A percentile compares a stretch with the other conserved stretches of the same genome.
These are phyloP conservation scores for Pachycephus smyrnensis DNA, from an alignment of 2,888 invertebrate genomes.

Conservation along the genomic window DNA sequence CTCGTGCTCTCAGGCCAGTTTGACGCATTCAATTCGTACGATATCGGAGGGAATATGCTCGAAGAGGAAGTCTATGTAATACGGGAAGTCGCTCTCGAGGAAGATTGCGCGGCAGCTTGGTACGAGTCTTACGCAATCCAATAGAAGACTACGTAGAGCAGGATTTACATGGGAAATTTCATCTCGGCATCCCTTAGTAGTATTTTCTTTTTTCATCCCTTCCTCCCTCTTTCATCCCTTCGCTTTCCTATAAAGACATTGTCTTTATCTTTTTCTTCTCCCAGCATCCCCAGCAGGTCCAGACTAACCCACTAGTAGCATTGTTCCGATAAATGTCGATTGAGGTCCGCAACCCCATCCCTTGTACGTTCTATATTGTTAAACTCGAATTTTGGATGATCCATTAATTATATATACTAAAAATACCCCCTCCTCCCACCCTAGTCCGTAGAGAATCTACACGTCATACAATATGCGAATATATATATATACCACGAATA, in stretches of 20 bases:
- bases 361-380: neutral
- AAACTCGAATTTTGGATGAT: neutral
- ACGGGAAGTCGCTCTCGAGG: constrained; percentile 23
- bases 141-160: constrained; percentile 18
- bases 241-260: neutral
- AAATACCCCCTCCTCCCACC: too few species aligned
- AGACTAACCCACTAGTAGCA: neutral
- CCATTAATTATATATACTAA: neutral
- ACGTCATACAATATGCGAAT: too few species aligned
- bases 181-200: constrained; percentile 14
- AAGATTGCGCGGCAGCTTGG: constrained; percentile 33
- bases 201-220: constrained; percentile 17
- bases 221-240: neutral
- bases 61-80: constrained; percentile 7
- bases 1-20: neutral
- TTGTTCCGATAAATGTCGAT: neutral
- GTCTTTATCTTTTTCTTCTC: constrained; percentile 22
- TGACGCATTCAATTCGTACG: neutral
- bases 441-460: too few species aligned
- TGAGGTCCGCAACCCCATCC: neutral
- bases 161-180: constrained; percentile 55
- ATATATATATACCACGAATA: too few species aligned
- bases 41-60: neutral
- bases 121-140: constrained; percentile 30
- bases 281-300: neutral